Evolutionary conservation across 1,140 invertebrate species (phyloP), one percentile per base, ranked within the genome.

Genomic region (Brachionus manjavacas): DNA sequence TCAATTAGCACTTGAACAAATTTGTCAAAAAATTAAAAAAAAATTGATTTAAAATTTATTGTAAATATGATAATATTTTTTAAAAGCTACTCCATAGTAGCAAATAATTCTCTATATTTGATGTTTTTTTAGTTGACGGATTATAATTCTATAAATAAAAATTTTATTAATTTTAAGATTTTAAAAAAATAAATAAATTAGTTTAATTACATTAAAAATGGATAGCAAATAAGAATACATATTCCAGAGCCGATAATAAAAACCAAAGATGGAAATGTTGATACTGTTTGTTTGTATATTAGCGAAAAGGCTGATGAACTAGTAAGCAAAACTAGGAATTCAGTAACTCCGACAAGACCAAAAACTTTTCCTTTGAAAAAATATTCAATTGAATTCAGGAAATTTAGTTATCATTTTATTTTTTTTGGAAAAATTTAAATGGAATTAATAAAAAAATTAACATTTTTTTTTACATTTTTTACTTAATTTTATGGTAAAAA

Each of bases 191-290:
- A 14, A 31, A 25, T 39, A 31, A 28, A 7, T 41, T 2, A 25
- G 25, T 68, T 20, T 41, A 35, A 9, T 81, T 81, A 81, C 79
- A 60, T 64, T 31, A 81, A 81, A 81, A 81, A 81, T 68, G 79
- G 79, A 64, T 64, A 68, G 39, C 79, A 81, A 23, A 68, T 25
- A 20, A 81, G 4, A n/a, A 81, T 35, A 64, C 52, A 81, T 9
- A 81, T 81, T 1, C 23, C 72, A 12, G 43, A 52, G 4, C 72
- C 79, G 16, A 81, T 31, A 11, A 81, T 41, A 39, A 81, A 81
- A 25, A 68, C 35, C 31, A 81, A 43, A 1, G 52, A 60, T 9
- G 79, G 79, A 81, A 81, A 81, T 20, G 49, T 81, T 1, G 79
- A 81, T 25, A 81, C 52, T 23, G 79, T 81, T 64, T 60, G 52